Evolutionary conservation across 92 coral and sea anemone species (phyloP).

Genomic region (Zoanthus sociatus): DNA sequence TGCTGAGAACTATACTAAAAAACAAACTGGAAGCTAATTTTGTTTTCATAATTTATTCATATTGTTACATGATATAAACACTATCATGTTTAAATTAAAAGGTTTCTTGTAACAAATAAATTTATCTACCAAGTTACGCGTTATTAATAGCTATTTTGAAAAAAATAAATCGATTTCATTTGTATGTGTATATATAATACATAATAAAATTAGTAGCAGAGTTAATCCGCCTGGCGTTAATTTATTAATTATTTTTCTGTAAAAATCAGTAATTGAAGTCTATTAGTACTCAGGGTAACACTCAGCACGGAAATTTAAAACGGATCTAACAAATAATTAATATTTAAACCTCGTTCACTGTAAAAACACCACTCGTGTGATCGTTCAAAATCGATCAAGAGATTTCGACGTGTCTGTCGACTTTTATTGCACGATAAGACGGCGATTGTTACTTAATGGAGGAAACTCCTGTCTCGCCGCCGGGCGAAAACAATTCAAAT

Average conservation of each 20-base stretch:
- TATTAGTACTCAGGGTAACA: neutral
- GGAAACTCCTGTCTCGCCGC: no score
- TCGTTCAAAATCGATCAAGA: no score
- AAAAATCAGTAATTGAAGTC: neutral
- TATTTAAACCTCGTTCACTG: no score
- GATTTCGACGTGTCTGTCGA: no score
- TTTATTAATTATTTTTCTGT: neutral
- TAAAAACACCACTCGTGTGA: no score
- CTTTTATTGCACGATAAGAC: no score
- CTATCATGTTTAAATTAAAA: conserved; percentile 6
- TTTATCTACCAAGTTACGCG: neutral
- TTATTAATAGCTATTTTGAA: conserved; percentile 19
- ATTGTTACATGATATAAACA: conserved; percentile 7
- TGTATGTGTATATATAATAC: conserved; percentile 27
- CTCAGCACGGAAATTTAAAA: neutral
- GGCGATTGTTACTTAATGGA: no score
- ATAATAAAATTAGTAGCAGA: neutral
- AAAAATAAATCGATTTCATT: conserved; percentile 32
- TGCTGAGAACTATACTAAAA: neutral
- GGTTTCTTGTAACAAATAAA: neutral
- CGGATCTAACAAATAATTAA: no score
- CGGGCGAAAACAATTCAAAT: no score
- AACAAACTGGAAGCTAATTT: neutral
- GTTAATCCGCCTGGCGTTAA: no score
- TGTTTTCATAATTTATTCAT: neutral